Evolutionary conservation across 1,140 invertebrate genomes (phyloP), one percentile per base, ranked within the genome.

Genomic region (Macrobrachium nipponense): DNA sequence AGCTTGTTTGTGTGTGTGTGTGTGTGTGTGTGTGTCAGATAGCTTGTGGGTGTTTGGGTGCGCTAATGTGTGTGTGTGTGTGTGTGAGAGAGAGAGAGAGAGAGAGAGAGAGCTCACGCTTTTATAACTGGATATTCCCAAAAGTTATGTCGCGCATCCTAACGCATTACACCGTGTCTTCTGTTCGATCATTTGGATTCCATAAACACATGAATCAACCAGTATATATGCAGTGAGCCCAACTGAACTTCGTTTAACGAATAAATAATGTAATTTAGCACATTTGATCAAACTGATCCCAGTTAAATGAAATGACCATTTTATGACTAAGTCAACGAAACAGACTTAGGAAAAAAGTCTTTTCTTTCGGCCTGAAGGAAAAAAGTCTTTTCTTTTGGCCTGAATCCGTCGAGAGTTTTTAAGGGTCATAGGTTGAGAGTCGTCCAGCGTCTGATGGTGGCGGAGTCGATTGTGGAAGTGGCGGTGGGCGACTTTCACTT

Each of bases 1-100:
- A 23, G 51, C 78, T 58, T 82, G 70, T 75, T 23, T 82, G 51
- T 78, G 75, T 82, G 59, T 82, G 64, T 77, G 70, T 78, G 81
- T 82, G 70, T 76, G 59, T 78, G 75, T 82, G 70, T 82, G 70
- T 78, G 66, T 78, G 81, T 2, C 4, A 43, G 72, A 15, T 2
- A n/a, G 27, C n/a, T 72, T 14, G 3, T 23, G 20, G 3, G 15
- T 75, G 36, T 78, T n/a, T 82, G 81, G 62, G 58, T 78, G 66
- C 77, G 81, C 51, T 0, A 27, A 15, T 78, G 81, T 76, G 70
- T 82, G 2, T 82, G 23, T 6, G 60, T 78, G 58, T 78, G 72
- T 82, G 18, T 7, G n/a, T 6, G 20, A 15, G 72, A 17, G 17
- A 11, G 44, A n/a, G 75, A 61, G 75, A 79, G 58, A 8, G 68